Evolutionary conservation across 2,797 vertebrate genomes (phyloP).

Genomic region (Clarias fuscus): DNA sequence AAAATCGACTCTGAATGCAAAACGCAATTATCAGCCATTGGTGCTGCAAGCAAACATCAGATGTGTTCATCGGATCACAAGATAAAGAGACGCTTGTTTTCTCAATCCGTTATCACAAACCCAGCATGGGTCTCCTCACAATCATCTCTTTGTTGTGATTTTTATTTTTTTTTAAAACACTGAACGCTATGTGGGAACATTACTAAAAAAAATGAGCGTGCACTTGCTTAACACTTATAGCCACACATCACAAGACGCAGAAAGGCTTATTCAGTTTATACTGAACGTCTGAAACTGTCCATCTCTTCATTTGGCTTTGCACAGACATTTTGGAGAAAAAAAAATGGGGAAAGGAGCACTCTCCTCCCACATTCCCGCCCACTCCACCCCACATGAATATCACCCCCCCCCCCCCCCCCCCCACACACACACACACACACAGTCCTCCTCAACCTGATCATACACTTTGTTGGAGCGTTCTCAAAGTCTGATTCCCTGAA

Average conservation of each 20-base stretch:
- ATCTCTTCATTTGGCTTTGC: neutral
- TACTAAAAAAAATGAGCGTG: too few species aligned
- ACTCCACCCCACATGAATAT: neutral
- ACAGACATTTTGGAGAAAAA: neutral
- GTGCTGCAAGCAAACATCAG: neutral
- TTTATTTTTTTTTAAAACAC: neutral
- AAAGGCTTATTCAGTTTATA: neutral
- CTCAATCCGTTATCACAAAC: neutral
- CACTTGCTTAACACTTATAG: neutral
- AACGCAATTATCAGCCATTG: neutral
- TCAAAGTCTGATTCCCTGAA: neutral
- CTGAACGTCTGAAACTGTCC: neutral
- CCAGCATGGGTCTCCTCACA: neutral
- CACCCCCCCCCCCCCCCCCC: neutral
- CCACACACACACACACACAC: too few species aligned
- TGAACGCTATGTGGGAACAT: neutral
- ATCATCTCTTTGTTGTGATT: neutral
- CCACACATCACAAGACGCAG: neutral
- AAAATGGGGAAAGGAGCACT: too few species aligned
- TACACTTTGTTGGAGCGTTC: neutral
- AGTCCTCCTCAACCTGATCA: neutral
- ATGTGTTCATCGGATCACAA: neutral
- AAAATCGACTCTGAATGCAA: neutral
- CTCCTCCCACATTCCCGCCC: neutral
- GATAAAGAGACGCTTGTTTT: slow-evolving; percentile 27